Evolutionary conservation across 2,797 vertebrate species (phyloP), one percentile per base, ranked within the genome.

Genomic region (Sebastes variabilis): DNA sequence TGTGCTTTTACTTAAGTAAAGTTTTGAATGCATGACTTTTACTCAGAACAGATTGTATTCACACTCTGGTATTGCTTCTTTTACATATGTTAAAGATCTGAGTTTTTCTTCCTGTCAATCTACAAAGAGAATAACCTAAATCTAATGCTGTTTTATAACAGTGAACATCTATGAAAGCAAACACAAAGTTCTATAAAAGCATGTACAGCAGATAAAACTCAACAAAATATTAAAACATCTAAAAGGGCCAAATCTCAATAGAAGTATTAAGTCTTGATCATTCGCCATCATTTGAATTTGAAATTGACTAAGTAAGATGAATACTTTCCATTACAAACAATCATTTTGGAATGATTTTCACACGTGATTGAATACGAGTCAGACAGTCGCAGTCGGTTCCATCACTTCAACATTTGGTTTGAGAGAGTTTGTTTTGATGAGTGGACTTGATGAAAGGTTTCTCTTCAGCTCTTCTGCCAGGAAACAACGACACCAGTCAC

Each of bases 401-500:
- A 77, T 75, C 64, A 49, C 38, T 65, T 46, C 12, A 67, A 58
- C 56, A 34, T 82, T 62, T 74, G 42, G 6, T 69, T 78, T 80
- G 59, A 49, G 59, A 49, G 46, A 49, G 46, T 69, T 27, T 25
- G 52, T 60, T 76, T 73, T 69, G 30, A 80, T 18, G 66, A 46
- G 22, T 42, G 32, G 20, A 65, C 49, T 52, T 52, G 42, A 27
- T 36, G 68, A 67, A 36, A 3, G 1, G 18, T 74, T n/a, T 58
- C 54, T 81, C 66, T 27, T 52, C 27, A 22, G 54, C 25, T 74
- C 36, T 13, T 71, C 52, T 75, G 81, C 86, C 84, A 86, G 83
- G 76, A 82, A 80, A 78, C 22, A 77, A 73, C 6, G 14, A 60
- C 70, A 72, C 25, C 34, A 30, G 25, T 79, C 62, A 66, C 25